A percentile compares a stretch with the other conserved stretches of the same genome.
Evolutionary conservation across 2,113 vertebrate genomes (phyloP).

Genomic region (Brachyistius frenatus): DNA sequence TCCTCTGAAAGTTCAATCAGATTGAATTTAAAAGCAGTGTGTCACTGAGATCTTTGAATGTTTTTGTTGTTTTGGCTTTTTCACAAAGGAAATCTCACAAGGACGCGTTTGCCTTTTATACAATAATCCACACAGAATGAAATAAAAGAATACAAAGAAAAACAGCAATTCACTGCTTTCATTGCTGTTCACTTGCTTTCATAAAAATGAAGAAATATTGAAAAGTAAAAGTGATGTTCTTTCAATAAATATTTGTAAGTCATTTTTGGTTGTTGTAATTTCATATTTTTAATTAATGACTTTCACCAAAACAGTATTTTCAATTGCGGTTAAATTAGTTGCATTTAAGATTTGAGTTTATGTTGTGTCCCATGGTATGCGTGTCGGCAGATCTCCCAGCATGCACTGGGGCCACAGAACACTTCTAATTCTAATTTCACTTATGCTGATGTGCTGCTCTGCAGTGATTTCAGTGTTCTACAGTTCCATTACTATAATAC

Average conservation of each 20-base stretch:
- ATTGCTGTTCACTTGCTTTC: too few species aligned
- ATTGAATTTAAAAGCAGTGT: neutral
- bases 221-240: neutral
- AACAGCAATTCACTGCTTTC: too few species aligned
- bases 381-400: neutral
- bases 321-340: too few species aligned
- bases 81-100: neutral
- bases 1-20: constrained; percentile 3
- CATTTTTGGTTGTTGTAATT: too few species aligned
- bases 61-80: neutral
- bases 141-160: neutral
- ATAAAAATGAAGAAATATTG: neutral
- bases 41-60: neutral
- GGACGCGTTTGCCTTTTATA: neutral
- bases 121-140: neutral
- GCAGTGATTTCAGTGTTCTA: neutral
- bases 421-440: neutral
- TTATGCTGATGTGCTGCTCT: neutral
- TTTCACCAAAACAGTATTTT: neutral
- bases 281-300: neutral
- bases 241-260: neutral
- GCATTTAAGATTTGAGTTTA: too few species aligned
- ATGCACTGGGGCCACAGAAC: neutral
- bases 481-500: neutral
- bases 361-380: neutral